These are phyloP conservation scores for Andrena dorsata DNA, from an alignment of 2,888 invertebrate genomes.

Conservation along the genomic window DNA sequence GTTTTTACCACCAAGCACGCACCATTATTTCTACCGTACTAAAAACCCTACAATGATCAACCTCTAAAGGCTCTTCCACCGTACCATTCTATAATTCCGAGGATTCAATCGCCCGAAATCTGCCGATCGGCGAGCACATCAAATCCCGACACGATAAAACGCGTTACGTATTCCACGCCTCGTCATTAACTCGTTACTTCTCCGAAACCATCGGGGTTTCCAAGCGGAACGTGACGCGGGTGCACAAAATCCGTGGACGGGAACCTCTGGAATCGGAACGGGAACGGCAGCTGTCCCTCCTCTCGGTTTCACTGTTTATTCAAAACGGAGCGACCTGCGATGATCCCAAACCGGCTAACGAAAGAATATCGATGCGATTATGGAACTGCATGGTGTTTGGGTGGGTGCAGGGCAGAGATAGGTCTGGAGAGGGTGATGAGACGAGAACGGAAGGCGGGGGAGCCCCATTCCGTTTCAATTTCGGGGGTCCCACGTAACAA, in stretches of 20 bases:
- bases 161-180: neutral
- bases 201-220: constrained; percentile 16
- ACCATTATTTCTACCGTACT: too few species aligned
- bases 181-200: constrained; percentile 33
- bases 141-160: neutral
- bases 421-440: constrained; percentile 1
- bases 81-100: neutral
- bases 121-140: neutral
- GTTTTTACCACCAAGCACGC: too few species aligned
- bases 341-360: constrained; percentile 53
- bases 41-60: too few species aligned
- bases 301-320: constrained; percentile 76
- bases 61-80: too few species aligned
- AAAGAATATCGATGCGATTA: constrained; percentile 77
- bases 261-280: constrained; percentile 9
- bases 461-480: constrained; percentile 79
- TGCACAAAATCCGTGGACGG: constrained; percentile 10
- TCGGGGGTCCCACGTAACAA: constrained; percentile 75
- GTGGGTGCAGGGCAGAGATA: neutral
- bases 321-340: constrained; percentile 66
- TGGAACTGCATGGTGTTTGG: constrained; percentile 22
- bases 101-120: neutral
- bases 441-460: constrained; percentile 44
- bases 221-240: constrained; percentile 17
- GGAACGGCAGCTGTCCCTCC: constrained; percentile 47